Conservation (phyloP, 1,140 invertebrate genomes). For the Drosophila jambulina region DNA sequence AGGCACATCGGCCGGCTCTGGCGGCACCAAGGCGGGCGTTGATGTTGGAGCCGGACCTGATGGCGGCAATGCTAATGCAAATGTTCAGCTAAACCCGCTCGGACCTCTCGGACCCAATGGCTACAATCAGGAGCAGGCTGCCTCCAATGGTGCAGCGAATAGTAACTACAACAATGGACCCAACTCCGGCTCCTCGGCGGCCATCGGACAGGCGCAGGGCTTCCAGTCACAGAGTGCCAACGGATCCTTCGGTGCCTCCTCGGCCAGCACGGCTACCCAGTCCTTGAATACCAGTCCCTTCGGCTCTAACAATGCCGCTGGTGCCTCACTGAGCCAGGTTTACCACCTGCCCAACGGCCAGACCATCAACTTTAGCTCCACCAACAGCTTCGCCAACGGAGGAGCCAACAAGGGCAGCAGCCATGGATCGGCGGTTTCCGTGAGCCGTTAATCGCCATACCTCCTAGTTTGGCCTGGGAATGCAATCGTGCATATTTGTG, state of each 20-base stretch:
- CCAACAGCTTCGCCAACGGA: conserved; percentile 83
- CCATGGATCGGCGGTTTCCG: conserved; percentile 70
- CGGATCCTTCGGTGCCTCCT: conserved; percentile 83
- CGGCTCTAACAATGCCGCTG: conserved; percentile 74
- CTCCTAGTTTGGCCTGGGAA: neutral
- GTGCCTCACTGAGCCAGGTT: conserved; percentile 76
- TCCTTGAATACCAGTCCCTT: conserved; percentile 66
- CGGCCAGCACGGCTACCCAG: conserved; percentile 80
- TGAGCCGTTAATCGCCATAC: conserved; percentile 45
- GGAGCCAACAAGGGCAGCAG: conserved; percentile 73
- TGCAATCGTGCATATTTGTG: conserved; percentile 2
- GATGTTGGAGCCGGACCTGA: conserved; percentile 61
- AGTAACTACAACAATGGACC: conserved; percentile 54
- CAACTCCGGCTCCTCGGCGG: conserved; percentile 62
- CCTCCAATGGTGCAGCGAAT: conserved; percentile 68
- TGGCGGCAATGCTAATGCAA: conserved; percentile 62
- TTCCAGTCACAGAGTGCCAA: conserved; percentile 69
- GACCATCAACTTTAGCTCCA: conserved; percentile 78
- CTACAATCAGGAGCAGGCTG: conserved; percentile 71
- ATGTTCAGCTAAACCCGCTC: conserved; percentile 54
- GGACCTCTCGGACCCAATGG: conserved; percentile 57
- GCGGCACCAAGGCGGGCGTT: conserved; percentile 52
- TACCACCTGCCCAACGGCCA: conserved; percentile 84
- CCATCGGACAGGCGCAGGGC: conserved; percentile 74
- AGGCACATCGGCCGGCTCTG: conserved; percentile 47